A percentile compares a stretch with the other conserved stretches of the same genome.
phyloP scores from a whole-genome alignment of 2,888 invertebrate genomes.

The Myopa testacea region DNA sequence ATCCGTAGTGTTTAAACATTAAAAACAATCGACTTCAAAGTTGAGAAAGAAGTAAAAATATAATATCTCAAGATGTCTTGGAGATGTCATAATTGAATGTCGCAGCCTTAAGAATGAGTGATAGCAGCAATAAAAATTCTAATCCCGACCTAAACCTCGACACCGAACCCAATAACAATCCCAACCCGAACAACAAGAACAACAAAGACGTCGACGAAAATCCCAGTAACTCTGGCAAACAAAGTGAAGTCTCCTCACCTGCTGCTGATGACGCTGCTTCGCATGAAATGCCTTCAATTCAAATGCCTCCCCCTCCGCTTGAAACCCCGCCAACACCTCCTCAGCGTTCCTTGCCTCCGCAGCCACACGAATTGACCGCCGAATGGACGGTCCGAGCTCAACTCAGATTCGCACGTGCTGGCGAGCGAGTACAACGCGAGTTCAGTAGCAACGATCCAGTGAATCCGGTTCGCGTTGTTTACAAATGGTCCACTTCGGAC shows the following conservation, averaged over 20 bases:
- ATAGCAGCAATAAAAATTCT: not conserved
- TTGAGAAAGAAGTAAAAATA: not conserved
- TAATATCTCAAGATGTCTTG: constrained; percentile 20
- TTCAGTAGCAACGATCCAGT: constrained; percentile 58
- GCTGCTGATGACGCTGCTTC: not conserved
- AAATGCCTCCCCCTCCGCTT: not conserved
- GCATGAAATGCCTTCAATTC: not conserved
- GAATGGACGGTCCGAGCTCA: constrained; percentile 80
- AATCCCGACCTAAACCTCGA: constrained; percentile 16
- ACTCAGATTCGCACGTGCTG: constrained; percentile 72
- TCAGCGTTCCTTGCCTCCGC: constrained; percentile 43
- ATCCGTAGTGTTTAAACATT: no score
- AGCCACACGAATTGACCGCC: constrained; percentile 69
- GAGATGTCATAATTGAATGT: constrained; percentile 17
- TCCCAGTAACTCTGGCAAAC: constrained; percentile 34
- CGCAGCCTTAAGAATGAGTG: constrained; percentile 29
- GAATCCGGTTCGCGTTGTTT: constrained; percentile 67
- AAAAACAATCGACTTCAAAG: no score
- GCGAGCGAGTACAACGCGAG: constrained; percentile 62
- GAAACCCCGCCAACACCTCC: not conserved
- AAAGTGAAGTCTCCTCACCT: constrained; percentile 21
- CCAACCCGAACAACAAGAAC: constrained; percentile 8
- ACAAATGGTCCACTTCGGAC: constrained; percentile 71
- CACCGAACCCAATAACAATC: constrained; percentile 12
- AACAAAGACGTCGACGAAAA: constrained; percentile 4